Evolutionary conservation across 2,888 invertebrate species (phyloP).

Genomic region (Lithophane semibrunnea): DNA sequence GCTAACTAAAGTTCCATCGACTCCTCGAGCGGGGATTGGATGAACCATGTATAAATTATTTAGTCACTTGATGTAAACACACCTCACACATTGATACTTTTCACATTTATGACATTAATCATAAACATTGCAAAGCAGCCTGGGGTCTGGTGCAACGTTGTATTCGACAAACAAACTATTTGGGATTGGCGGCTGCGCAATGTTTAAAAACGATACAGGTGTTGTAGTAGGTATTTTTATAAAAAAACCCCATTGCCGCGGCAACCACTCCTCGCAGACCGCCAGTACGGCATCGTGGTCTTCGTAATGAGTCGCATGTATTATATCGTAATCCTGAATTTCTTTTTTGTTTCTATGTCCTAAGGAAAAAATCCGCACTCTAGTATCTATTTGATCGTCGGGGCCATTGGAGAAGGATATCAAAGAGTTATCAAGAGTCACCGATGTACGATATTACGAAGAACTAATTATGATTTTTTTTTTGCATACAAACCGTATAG

Average conservation of each 20-base stretch:
- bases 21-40: not conserved
- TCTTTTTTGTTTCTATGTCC: too few species aligned
- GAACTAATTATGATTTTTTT: not conserved
- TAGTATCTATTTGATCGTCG: too few species aligned
- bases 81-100: not conserved
- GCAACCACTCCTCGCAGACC: too few species aligned
- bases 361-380: too few species aligned
- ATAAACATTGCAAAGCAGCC: too few species aligned
- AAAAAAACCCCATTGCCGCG: too few species aligned
- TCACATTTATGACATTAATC: too few species aligned
- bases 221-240: constrained; percentile 24
- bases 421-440: not conserved
- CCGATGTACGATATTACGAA: constrained; percentile 12
- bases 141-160: constrained; percentile 14
- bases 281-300: too few species aligned
- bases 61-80: not conserved
- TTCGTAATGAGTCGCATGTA: too few species aligned
- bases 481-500: too few species aligned
- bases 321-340: too few species aligned
- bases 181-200: constrained; percentile 11
- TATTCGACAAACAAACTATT: not conserved
- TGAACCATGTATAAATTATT: not conserved
- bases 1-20: not conserved
- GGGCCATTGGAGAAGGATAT: too few species aligned
- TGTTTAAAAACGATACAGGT: constrained; percentile 4